Conservation (phyloP, 2,113 vertebrate species). For the Suncus etruscus region DNA sequence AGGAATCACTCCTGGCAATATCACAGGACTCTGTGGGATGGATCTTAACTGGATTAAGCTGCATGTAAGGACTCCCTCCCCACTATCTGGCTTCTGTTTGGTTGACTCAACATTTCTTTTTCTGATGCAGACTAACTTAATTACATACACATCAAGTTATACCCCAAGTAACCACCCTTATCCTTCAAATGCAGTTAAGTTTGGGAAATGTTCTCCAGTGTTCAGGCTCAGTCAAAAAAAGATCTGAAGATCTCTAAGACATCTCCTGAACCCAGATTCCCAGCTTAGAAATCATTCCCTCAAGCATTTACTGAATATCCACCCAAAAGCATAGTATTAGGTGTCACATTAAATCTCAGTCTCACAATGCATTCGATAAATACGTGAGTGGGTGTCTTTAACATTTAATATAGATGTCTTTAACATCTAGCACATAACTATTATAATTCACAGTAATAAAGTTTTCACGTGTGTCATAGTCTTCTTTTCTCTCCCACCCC, state of each 20-base stretch:
- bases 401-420: too few relatives aligned
- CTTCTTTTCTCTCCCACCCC: background rate
- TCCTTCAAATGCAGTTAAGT: conserved; percentile 21
- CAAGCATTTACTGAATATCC: background rate
- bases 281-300: conserved; percentile 8
- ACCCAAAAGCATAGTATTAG: background rate
- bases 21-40: too few relatives aligned
- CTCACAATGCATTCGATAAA: background rate
- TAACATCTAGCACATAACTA: too few relatives aligned
- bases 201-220: background rate
- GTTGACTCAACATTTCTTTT: too few relatives aligned
- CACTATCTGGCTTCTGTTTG: too few relatives aligned
- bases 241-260: too few relatives aligned
- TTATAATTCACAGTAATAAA: conserved; percentile 12
- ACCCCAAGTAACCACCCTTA: conserved; percentile 3
- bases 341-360: background rate
- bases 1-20: too few relatives aligned
- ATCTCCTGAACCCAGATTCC: background rate
- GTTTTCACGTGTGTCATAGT: background rate
- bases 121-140: too few relatives aligned
- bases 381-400: background rate
- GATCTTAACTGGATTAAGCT: too few relatives aligned
- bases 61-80: too few relatives aligned
- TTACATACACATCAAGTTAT: too few relatives aligned
- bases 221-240: conserved; percentile 21